Base-by-base conservation (phyloP, 2,113 vertebrate species). In the Scartelaos histophorus region DNA sequence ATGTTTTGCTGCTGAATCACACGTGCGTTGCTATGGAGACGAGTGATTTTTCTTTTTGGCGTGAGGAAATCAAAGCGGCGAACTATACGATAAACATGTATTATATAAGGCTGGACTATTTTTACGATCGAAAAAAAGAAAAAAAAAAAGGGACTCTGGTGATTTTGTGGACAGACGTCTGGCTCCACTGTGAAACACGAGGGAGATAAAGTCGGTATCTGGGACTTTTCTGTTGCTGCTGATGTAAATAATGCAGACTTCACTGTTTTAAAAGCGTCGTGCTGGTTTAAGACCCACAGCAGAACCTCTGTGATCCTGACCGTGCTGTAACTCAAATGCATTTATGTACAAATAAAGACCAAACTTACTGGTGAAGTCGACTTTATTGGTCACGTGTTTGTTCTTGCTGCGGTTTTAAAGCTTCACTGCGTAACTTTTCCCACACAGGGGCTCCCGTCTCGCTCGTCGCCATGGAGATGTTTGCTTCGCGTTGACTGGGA, bases 311-410 rank as follows among this genome's bases (percentile, higher is more conserved):
- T 86, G 71, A 83, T 81, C 73, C 34, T 75, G 86, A 74, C 67
- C 69, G 72, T 89, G 86, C 78, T 29, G 71, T 90, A 76, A 75
- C 87, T 67, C 54, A 84, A 86, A 79, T 70, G 60, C 80, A 79
- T 90, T 75, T 57, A 85, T 89, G 82, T 90, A 73, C 66, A 85
- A 91, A 90, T 92, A 92, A 92, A 91, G 71, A 77, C 69, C 84
- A 58, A 77, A 78, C 49, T 83, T 73, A 68, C 79, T 91, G 86
- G 82, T 90, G 85, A 53, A 46, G 24, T 75, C 60, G 70, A 22
- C 69, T 13, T 38, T 4, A 29, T 29, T 29, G 29, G 5, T 43
- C 76, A 62, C 70, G 75, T 78, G 51, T n/a, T 51, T 15, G 4
- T n/a, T n/a, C n/a, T 49, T 49, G 5, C 47, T 0, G 15, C 5